These are phyloP conservation scores for Acanthosoma haemorrhoidale DNA, from an alignment of 2,888 invertebrate species.

Conservation along the genomic window DNA sequence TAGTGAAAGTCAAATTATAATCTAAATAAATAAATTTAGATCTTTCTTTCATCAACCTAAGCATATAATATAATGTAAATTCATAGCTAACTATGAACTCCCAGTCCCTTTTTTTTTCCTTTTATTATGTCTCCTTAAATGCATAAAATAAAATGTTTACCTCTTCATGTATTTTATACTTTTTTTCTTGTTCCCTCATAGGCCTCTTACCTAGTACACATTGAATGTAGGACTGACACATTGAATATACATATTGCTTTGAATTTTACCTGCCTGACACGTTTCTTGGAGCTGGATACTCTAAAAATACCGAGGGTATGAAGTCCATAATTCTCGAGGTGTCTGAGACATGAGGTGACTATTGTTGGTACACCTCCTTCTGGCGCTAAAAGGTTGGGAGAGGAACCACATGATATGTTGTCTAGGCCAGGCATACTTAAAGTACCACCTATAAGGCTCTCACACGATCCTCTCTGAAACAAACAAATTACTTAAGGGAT, in stretches of 20 bases:
- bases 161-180: too few species aligned
- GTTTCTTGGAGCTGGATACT: conserved; percentile 85
- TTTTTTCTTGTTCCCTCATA: too few species aligned
- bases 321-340: conserved; percentile 74
- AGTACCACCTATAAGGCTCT: conserved; percentile 55
- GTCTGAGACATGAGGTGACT: conserved; percentile 71
- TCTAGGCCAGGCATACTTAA: conserved; percentile 49
- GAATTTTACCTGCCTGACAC: conserved; percentile 73
- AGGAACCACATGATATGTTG: conserved; percentile 48
- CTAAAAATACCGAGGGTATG: conserved; percentile 85
- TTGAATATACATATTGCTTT: background rate
- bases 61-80: too few species aligned
- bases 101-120: too few species aligned
- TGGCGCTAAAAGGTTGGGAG: conserved; percentile 47
- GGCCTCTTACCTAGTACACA: too few species aligned
- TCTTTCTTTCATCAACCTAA: too few species aligned
- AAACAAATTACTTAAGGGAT: conserved; percentile 29
- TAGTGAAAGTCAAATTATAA: too few species aligned
- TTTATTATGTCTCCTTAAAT: too few species aligned
- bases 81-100: too few species aligned
- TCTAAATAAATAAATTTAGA: too few species aligned
- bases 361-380: conserved; percentile 65
- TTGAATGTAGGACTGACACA: background rate
- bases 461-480: conserved; percentile 71
- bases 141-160: too few species aligned